Percentiles rank a stretch among this genome's conserved stretches.
phyloP scores from a whole-genome alignment of 2,888 invertebrate genomes.

The Drosophila birchii region DNA sequence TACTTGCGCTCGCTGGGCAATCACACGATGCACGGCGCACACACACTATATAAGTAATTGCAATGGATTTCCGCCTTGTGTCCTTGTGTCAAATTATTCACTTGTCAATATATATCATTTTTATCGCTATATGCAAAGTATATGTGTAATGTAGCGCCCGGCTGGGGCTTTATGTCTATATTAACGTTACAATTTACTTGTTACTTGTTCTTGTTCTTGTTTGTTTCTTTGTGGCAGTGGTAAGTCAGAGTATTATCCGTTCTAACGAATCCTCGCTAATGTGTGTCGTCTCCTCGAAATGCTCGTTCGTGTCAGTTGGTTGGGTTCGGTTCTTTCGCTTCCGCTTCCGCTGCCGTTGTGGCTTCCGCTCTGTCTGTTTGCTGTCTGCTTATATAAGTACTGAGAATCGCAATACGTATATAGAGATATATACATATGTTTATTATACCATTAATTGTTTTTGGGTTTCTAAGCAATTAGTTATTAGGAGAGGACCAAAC shows the following conservation, averaged over 20 bases:
- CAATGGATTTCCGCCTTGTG: conserved; percentile 47
- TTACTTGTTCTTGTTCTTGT: conserved; percentile 14
- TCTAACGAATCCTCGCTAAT: conserved; percentile 48
- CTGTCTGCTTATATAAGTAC: conserved; percentile 39
- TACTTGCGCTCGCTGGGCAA: conserved; percentile 64
- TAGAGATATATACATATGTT: conserved; percentile 56
- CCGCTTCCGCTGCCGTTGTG: conserved; percentile 16
- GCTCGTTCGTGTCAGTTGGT: conserved; percentile 31
- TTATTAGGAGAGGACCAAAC: conserved; percentile 22
- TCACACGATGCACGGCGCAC: conserved; percentile 48
- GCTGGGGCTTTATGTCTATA: conserved; percentile 52
- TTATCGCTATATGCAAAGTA: conserved; percentile 57
- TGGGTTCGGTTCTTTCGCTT: conserved; percentile 24
- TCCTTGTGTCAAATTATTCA: conserved; percentile 33
- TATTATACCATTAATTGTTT: conserved; percentile 35
- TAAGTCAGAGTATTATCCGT: conserved; percentile 78
- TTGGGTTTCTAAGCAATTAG: conserved; percentile 30
- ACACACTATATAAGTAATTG: conserved; percentile 40
- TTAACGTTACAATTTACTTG: conserved; percentile 56
- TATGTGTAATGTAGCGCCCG: conserved; percentile 46
- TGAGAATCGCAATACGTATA: conserved; percentile 38
- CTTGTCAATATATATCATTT: conserved; percentile 39
- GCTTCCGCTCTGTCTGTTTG: conserved; percentile 40
- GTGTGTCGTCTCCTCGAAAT: conserved; percentile 29
- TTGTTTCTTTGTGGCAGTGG: conserved; percentile 79